These are phyloP conservation scores for Stictonetta naevosa DNA, from an alignment of 2,113 vertebrate genomes.

Conservation along the genomic window DNA sequence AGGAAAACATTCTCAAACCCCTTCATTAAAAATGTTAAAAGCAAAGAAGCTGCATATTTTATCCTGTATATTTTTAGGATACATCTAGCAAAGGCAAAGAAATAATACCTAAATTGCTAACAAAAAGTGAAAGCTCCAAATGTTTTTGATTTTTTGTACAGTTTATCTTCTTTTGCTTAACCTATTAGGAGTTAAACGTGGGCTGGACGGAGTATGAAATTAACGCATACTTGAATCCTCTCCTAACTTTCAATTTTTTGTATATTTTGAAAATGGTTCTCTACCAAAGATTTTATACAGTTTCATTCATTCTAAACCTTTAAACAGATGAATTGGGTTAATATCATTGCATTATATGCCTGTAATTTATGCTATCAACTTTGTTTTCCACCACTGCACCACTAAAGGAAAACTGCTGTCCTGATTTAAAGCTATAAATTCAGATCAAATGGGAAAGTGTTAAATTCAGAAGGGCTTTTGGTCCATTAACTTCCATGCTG, in stretches of 20 bases:
- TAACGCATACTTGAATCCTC: not conserved
- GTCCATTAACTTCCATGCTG: conserved; percentile 78
- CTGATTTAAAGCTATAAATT: conserved; percentile 71
- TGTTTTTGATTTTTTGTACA: rapidly evolving
- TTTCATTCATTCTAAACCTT: not conserved
- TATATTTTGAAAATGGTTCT: not conserved
- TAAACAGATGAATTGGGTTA: not conserved
- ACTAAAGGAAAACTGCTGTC: conserved; percentile 5
- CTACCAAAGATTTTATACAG: not conserved
- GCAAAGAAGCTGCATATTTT: not conserved
- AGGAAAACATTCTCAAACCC: not conserved
- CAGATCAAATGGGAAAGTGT: conserved; percentile 76
- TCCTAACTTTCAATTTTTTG: not conserved
- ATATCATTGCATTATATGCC: not conserved
- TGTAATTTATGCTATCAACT: not conserved
- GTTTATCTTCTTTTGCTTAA: not conserved
- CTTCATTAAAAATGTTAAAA: not conserved
- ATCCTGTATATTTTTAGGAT: not conserved
- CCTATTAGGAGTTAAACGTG: not conserved
- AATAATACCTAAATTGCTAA: not conserved
- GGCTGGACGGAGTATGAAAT: not conserved
- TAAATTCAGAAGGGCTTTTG: conserved; percentile 75
- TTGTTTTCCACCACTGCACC: not conserved
- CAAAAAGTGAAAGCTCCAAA: not conserved
- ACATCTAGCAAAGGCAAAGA: not conserved